These are phyloP conservation scores for Thera obeliscata DNA, from an alignment of 2,888 invertebrate species.

Conservation along the genomic window DNA sequence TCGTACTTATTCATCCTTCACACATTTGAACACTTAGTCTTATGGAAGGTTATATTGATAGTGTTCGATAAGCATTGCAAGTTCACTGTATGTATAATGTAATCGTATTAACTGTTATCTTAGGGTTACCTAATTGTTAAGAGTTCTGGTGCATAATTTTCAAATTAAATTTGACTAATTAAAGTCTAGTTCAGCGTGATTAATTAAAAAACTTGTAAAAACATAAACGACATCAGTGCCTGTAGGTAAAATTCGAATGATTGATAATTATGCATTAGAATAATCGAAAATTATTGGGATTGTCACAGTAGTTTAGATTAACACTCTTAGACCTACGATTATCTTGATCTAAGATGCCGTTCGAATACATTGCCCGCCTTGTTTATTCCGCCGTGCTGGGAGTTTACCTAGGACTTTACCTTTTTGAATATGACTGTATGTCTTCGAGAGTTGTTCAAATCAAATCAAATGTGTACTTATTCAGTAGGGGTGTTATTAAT, in stretches of 20 bases:
- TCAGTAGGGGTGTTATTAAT: no score
- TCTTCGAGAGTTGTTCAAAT: not conserved
- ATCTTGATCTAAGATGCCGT: constrained; percentile 62
- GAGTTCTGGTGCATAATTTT: constrained; percentile 71
- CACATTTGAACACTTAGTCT: constrained; percentile 55
- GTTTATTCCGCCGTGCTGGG: constrained; percentile 33
- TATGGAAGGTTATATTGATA: constrained; percentile 52
- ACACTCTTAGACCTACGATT: constrained; percentile 77
- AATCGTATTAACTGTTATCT: constrained; percentile 74
- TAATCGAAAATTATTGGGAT: constrained; percentile 67
- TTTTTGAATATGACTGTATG: constrained; percentile 6
- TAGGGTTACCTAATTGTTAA: constrained; percentile 65
- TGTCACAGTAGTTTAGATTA: constrained; percentile 77
- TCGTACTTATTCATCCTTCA: constrained; percentile 21
- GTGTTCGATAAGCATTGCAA: constrained; percentile 65
- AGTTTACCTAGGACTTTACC: constrained; percentile 14
- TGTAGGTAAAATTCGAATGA: constrained; percentile 38
- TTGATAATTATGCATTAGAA: constrained; percentile 69
- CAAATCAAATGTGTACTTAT: no score
- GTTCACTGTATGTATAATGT: constrained; percentile 71
- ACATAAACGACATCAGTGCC: constrained; percentile 13
- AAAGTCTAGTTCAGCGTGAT: constrained; percentile 4
- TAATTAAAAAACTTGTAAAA: constrained; percentile 15
- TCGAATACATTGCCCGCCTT: constrained; percentile 52
- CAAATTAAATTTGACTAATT: constrained; percentile 55